Base-by-base conservation (phyloP, 30 jellyfish, hydroid and myxozoan species). In the Nemopilema nomurai region DNA sequence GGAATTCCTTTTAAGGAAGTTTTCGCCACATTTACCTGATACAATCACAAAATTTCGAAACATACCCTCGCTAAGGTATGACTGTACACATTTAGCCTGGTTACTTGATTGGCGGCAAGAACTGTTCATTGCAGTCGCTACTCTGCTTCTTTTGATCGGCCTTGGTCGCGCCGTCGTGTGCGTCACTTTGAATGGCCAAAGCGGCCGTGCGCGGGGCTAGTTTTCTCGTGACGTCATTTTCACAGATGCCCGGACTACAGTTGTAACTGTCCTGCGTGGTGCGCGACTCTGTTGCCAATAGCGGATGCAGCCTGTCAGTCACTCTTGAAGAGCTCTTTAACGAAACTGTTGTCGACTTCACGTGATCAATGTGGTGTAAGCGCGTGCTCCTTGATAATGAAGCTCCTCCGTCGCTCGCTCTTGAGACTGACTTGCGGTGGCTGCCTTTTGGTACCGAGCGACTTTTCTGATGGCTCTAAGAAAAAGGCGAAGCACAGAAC, bases 71-170 rank as follows among this genome's bases (percentile, higher is more conserved):
- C n/a, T n/a, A n/a, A n/a, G n/a, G n/a, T n/a, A n/a, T n/a, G n/a
- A n/a, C n/a, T n/a, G n/a, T 41, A 41, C 57, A 41, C 57, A 6
- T 41, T 41, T 41, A 41, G 6, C 57, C 13, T 41, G 13, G 13
- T 41, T 13, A 87, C 52, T 87, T 87, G 17, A 87, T 87, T 16
- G 96, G 96, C 16, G 96, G 96, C n/a, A 87, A 77, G 63, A 87
- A 87, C 85, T 87, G 90, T 31, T 87, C 96, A 25, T 66, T 76
- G 8, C 92, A 66, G 22, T 77, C 51, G 50, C 74, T 85, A 70
- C 33, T 78, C 66, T 71, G 86, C 22, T 76, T 27, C 49, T 53
- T 83, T 63, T 71, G 86, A 57, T 72, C 74, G 27, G 53, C 83
- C 18, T 49, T 50, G 13, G 28, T 83, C 70, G 84, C n/a, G 84